Base-by-base conservation (phyloP, 2,888 invertebrate species). In the Drosophila lacicola region DNA sequence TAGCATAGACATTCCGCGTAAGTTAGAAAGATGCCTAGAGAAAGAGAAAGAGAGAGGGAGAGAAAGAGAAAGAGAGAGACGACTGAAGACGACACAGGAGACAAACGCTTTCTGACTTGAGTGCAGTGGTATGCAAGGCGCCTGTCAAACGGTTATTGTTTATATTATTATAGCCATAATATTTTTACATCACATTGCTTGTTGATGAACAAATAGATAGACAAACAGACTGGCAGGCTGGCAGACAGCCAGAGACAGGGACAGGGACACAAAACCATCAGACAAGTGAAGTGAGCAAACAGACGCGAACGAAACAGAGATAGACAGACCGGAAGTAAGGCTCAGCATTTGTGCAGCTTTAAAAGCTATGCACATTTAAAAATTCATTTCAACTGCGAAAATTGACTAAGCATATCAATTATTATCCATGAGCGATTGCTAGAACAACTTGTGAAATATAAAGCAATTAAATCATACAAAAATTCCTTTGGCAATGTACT, bases 91-190 rank as follows among this genome's bases (percentile, higher is more conserved):
- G 5, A 25, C 5, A 29, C 2, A 8, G 8, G 29, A 29, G 29
- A 29, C 29, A 8, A 29, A 29, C 29, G 29, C 29, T 29, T 29
- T 8, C 25, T 37, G 51, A 46, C 56, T 50, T 53, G 60, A 63
- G 42, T 65, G 64, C 63, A 68, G 58, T 74, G 61, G 45, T 63
- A 46, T 50, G 66, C 58, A 42, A n/a, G 41, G 53, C 46, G 37
- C 14, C 71, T 64, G 61, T 85, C 74, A 71, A 74, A 54, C 51
- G 57, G 54, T 51, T 70, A 67, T 74, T 83, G 74, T 74, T 72
- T 67, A 83, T 78, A 67, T 68, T 70, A 70, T 75, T 66, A 69
- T 60, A 36, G 49, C 47, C 51, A 51, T 60, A 68, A 66, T 68
- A 77, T 62, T 65, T 75, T 64, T 55, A 63, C 57, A 71, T 54